Percentiles rank a stretch among this genome's conserved stretches.
Conservation (phyloP, 37 sponge, comb jelly and placozoan genomes). For the Aphrocallistes beatrix region DNA sequence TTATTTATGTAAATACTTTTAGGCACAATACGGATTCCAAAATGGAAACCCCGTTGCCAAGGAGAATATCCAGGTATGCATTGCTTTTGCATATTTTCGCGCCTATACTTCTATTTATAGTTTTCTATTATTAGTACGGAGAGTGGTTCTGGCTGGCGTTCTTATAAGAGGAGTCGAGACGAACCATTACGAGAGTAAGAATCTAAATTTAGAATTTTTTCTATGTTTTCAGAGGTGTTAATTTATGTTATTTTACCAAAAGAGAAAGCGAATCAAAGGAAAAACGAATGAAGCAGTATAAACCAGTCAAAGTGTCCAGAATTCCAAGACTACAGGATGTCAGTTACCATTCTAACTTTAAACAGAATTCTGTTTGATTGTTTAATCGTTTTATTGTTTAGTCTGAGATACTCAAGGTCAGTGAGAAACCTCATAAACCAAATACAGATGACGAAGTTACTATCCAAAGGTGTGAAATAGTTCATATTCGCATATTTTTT, state of each 20-base stretch:
- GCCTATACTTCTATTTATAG: neutral
- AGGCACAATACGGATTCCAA: neutral
- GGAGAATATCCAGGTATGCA: neutral
- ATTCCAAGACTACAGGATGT: no score
- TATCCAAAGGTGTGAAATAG: neutral
- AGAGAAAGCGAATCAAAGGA: neutral
- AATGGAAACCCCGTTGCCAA: neutral
- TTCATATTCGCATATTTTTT: neutral
- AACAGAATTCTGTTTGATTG: neutral
- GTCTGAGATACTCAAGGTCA: neutral
- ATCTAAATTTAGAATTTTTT: no score
- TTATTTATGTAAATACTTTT: neutral
- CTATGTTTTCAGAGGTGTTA: no score
- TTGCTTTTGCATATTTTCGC: neutral
- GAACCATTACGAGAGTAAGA: no score
- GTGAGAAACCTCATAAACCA: neutral
- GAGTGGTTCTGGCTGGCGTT: no score
- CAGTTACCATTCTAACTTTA: no score
- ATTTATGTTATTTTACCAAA: neutral
- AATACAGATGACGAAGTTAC: neutral
- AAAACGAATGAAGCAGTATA: neutral
- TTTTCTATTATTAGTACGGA: neutral
- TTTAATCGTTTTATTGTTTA: neutral
- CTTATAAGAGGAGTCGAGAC: no score
- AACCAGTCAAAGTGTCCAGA: neutral